Conservation (phyloP, 2,888 invertebrate species). For the Aethes cnicana region DNA sequence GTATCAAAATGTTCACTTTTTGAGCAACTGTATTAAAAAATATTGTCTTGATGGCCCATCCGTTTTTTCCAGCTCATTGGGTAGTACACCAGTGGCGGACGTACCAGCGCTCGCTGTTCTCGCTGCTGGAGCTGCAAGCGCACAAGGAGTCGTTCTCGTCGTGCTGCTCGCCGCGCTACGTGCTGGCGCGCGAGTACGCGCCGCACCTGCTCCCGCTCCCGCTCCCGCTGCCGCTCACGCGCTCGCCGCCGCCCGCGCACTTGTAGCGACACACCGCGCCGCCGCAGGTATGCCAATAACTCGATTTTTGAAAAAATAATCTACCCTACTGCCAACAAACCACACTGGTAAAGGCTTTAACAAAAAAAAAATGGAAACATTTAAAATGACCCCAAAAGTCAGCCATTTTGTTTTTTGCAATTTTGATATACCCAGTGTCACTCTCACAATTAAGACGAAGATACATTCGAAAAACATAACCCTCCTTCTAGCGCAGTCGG, state of each 20-base stretch:
- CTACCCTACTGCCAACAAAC: background rate
- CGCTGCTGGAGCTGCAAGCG: slow-evolving; percentile 70
- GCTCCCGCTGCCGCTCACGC: slow-evolving; percentile 64
- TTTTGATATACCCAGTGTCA: too few species aligned
- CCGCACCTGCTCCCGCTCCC: slow-evolving; percentile 65
- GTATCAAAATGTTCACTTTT: too few species aligned
- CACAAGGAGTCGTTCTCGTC: slow-evolving; percentile 63
- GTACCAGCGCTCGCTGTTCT: slow-evolving; percentile 74
- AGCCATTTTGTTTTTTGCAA: too few species aligned
- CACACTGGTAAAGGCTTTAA: background rate
- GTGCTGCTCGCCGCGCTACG: slow-evolving; percentile 72
- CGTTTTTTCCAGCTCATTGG: slow-evolving; percentile 61
- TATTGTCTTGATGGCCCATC: background rate
- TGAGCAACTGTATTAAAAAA: too few species aligned
- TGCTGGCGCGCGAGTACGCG: slow-evolving; percentile 69
- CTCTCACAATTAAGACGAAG: too few species aligned
- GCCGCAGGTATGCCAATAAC: slow-evolving; percentile 46
- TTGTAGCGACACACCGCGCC: slow-evolving; percentile 75
- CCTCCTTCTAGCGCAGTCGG: too few species aligned
- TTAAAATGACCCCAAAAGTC: too few species aligned
- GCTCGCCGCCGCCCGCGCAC: slow-evolving; percentile 76
- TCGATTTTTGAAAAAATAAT: background rate
- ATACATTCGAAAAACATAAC: too few species aligned
- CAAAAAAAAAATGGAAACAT: too few species aligned
- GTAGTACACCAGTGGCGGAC: slow-evolving; percentile 74